Evolutionary conservation across 1,140 invertebrate genomes (phyloP), one percentile per base, ranked within the genome.

Genomic region (Xylocopa sonorina): DNA sequence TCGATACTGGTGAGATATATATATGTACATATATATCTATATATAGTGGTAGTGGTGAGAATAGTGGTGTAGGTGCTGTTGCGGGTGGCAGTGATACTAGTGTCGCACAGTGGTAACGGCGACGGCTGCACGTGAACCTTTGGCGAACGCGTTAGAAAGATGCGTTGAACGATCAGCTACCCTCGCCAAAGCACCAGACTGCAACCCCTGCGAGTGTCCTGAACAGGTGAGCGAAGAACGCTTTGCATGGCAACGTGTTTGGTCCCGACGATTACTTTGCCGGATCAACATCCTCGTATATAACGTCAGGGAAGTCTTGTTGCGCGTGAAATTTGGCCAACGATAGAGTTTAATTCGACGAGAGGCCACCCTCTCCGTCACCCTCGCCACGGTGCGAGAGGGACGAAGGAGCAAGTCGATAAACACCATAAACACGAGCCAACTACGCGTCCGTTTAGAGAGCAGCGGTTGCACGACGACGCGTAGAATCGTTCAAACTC

Each of bases 31-130:
- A n/a, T n/a, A n/a, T n/a, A n/a, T 38, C 38, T 3, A 12, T 2
- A 53, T n/a, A 24, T 60, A 38, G 18, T 67, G 34, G 5, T 62
- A n/a, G 62, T 66, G 62, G 43, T 62, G 73, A 43, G 76, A 60
- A n/a, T n/a, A n/a, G 72, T 83, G 58, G 64, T 83, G 82, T 50
- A 60, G 64, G 78, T 84, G 82, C 27, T 73, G 78, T 27, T 78
- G 68, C 27, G 27, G 51, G 72, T 79, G 73, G 64, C 53, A 67
- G 78, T 83, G 80, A 38, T 76, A 66, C 27, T 50, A 75, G 58
- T 72, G 73, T 43, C 58, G n/a, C n/a, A n/a, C n/a, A 57, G 75
- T 64, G 80, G 46, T 57, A 74, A 29, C n/a, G 83, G 46, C 38
- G 66, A 53, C 34, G 66, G 50, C 34, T 60, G 66, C 78, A 81